A percentile compares a stretch with the other conserved stretches of the same genome.
Evolutionary conservation across 2,888 invertebrate species (phyloP).

Genomic region (Amiota minor): DNA sequence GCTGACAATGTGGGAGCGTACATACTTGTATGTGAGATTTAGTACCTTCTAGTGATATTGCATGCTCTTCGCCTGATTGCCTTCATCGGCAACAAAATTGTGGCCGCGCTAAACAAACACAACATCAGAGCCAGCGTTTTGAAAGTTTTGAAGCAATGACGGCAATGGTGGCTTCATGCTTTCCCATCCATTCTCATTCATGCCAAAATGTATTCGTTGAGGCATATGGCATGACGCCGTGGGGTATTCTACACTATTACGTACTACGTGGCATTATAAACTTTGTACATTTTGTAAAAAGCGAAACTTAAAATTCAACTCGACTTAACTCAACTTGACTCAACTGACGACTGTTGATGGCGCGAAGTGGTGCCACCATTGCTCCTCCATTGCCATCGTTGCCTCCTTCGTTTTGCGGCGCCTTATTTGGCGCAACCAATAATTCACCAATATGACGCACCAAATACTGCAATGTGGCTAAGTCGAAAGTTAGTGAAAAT

Average conservation of each 20-base stretch:
- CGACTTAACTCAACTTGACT: too few relatives aligned
- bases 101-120: conserved; percentile 24
- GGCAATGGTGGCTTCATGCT: too few relatives aligned
- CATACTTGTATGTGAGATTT: not conserved
- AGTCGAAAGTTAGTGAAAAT: conserved; percentile 26
- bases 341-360: conserved; percentile 20
- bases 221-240: too few relatives aligned
- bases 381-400: conserved; percentile 58
- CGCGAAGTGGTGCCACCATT: conserved; percentile 21
- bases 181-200: too few relatives aligned
- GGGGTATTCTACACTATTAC: not conserved
- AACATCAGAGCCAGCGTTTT: too few relatives aligned
- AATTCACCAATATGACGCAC: conserved; percentile 66
- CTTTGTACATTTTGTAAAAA: conserved; percentile 18
- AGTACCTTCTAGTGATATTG: not conserved
- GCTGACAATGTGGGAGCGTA: not conserved
- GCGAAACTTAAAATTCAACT: conserved; percentile 11
- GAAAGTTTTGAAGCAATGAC: too few relatives aligned
- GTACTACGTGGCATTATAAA: conserved; percentile 16
- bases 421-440: conserved; percentile 61
- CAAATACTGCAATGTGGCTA: conserved; percentile 26
- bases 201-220: too few relatives aligned
- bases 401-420: conserved; percentile 39
- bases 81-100: conserved; percentile 13
- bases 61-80: conserved; percentile 6